Conservation (phyloP, 2,888 invertebrate genomes). For the Hartigia nigra region DNA sequence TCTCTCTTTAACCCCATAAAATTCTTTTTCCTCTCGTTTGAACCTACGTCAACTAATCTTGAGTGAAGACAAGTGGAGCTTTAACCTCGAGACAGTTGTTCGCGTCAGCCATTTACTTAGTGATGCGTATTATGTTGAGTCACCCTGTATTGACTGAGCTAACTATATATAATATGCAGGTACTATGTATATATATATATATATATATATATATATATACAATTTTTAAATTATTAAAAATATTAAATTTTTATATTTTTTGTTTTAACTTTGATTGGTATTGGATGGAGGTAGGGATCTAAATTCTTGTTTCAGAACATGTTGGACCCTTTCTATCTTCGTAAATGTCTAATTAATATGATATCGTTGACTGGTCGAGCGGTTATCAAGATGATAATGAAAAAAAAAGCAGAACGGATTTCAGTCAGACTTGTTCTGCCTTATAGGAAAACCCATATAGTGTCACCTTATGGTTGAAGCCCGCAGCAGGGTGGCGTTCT, state of each 20-base stretch:
- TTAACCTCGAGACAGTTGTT: slow-evolving; percentile 11
- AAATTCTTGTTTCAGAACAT: neutral
- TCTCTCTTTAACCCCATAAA: neutral
- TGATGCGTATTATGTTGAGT: neutral
- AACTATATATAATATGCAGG: neutral
- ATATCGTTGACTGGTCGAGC: neutral
- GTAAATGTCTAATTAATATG: neutral
- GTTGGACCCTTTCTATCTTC: neutral
- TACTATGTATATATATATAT: too few species aligned
- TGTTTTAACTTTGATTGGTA: too few species aligned
- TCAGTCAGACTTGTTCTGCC: slow-evolving; percentile 9
- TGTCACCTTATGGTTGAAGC: slow-evolving; percentile 19
- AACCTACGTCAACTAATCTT: slow-evolving; percentile 14
- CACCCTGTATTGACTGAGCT: neutral
- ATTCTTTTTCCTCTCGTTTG: neutral
- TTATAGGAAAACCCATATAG: slow-evolving; percentile 24
- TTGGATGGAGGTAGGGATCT: too few species aligned
- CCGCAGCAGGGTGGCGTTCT: slow-evolving; percentile 40
- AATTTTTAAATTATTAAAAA: too few species aligned
- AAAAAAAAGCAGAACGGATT: slow-evolving; percentile 1
- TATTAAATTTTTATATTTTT: neutral
- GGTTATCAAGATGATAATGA: neutral
- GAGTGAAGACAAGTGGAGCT: slow-evolving; percentile 18
- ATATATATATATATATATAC: too few species aligned
- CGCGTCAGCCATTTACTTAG: neutral